A percentile compares a stretch with the other conserved stretches of the same genome.
Evolutionary conservation across 2,888 invertebrate genomes (phyloP).

Genomic region (Agriotes lineatus): DNA sequence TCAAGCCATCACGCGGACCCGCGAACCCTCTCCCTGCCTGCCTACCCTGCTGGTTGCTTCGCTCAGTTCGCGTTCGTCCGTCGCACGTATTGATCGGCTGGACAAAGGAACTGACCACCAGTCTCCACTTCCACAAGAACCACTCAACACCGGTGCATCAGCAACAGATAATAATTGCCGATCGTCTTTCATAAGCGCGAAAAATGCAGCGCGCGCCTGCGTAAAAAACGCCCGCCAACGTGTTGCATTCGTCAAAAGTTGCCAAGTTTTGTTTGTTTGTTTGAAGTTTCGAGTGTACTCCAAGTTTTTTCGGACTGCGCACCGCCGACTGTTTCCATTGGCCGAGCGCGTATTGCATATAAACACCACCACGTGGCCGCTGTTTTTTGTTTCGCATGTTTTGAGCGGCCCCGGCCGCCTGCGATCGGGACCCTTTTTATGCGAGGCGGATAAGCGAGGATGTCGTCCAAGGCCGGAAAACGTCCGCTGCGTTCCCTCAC

Average conservation of each 20-base stretch:
- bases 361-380: conserved; percentile 56
- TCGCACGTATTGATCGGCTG: conserved; percentile 65
- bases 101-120: conserved; percentile 70
- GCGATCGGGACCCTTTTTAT: too few relatives aligned
- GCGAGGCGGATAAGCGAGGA: conserved; percentile 57
- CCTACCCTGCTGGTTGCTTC: conserved; percentile 56
- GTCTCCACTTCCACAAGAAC: conserved; percentile 59
- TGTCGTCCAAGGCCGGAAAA: conserved; percentile 80
- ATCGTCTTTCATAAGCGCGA: conserved; percentile 60
- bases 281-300: conserved; percentile 51
- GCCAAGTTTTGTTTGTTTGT: conserved; percentile 58
- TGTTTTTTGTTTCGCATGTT: too few relatives aligned
- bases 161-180: conserved; percentile 66
- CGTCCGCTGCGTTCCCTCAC: conserved; percentile 83
- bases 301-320: conserved; percentile 62
- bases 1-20: conserved; percentile 69
- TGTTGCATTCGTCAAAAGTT: conserved; percentile 58
- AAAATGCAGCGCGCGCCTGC: conserved; percentile 50
- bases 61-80: conserved; percentile 62
- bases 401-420: too few relatives aligned
- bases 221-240: conserved; percentile 46
- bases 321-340: conserved; percentile 57
- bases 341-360: conserved; percentile 51
- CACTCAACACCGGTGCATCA: conserved; percentile 58
- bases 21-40: conserved; percentile 62